phyloP scores from a whole-genome alignment of 2,797 vertebrate species.

The Sparidentex hasta region DNA sequence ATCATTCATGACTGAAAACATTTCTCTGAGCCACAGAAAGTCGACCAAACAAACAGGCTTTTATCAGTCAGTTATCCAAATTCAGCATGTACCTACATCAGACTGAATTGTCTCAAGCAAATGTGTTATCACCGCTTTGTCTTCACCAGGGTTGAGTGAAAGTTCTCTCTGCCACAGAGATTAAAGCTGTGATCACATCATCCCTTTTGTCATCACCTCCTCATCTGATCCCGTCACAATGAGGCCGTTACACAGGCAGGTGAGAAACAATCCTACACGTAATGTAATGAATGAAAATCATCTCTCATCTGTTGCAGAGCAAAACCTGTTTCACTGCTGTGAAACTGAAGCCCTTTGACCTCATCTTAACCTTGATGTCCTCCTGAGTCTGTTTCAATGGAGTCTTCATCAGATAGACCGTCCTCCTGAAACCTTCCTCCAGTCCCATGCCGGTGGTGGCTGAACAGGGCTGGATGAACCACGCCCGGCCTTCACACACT shows the following conservation, averaged over 20 bases:
- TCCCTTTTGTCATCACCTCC: conserved; percentile 3
- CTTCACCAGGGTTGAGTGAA: conserved; percentile 7
- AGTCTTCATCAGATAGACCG: conserved; percentile 88
- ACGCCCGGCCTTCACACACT: conserved; percentile 88
- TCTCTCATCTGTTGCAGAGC: conserved; percentile 56
- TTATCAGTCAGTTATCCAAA: neutral
- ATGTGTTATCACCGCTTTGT: conserved; percentile 14
- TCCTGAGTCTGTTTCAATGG: conserved; percentile 84
- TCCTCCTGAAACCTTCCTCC: conserved; percentile 86
- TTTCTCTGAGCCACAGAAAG: conserved; percentile 3
- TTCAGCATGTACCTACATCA: neutral
- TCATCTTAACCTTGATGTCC: conserved; percentile 79
- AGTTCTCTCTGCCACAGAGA: conserved; percentile 14
- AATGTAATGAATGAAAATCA: neutral
- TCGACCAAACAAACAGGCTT: neutral
- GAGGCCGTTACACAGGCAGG: neutral
- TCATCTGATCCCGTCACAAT: neutral
- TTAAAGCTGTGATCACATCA: conserved; percentile 13
- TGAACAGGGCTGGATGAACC: conserved; percentile 95
- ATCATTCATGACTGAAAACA: conserved; percentile 4
- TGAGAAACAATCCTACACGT: conserved; percentile 19
- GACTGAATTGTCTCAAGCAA: neutral
- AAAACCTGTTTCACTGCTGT: conserved; percentile 52
- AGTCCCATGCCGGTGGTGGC: conserved; percentile 88
- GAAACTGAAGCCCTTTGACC: conserved; percentile 69